Percentiles rank a stretch among this genome's conserved stretches.
Evolutionary conservation across 2,888 invertebrate genomes (phyloP).

Genomic region (Dorcus hopei): DNA sequence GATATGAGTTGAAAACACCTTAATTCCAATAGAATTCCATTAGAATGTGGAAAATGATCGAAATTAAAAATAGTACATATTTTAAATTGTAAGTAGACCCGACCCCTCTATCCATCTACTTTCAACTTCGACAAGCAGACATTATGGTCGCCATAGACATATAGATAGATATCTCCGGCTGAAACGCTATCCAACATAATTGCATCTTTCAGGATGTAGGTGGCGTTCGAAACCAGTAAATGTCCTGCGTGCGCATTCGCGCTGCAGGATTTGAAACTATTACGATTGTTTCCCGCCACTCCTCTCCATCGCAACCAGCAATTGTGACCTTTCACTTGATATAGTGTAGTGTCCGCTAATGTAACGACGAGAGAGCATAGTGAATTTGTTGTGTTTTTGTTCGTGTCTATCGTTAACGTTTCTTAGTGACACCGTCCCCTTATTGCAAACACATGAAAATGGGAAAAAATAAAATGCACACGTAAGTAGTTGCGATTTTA

Average conservation of each 20-base stretch:
- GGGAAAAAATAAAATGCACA: constrained; percentile 35
- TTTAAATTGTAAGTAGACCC: too few species aligned
- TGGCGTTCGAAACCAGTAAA: neutral
- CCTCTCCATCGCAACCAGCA: constrained; percentile 8
- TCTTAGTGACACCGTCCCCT: neutral
- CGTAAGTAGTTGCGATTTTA: constrained; percentile 24
- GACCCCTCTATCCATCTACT: too few species aligned
- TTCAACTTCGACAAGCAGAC: too few species aligned
- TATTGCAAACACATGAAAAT: constrained; percentile 15
- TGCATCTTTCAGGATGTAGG: too few species aligned
- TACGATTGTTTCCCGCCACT: constrained; percentile 13
- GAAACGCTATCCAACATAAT: too few species aligned
- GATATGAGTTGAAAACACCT: too few species aligned
- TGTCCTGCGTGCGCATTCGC: constrained; percentile 13
- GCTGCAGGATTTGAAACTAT: constrained; percentile 17
- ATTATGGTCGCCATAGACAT: too few species aligned
- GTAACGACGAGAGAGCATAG: constrained; percentile 11
- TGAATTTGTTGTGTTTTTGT: constrained; percentile 12
- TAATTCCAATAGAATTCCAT: too few species aligned
- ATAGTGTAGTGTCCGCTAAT: constrained; percentile 14
- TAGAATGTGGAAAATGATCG: too few species aligned
- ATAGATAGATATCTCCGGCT: too few species aligned
- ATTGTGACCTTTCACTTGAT: constrained; percentile 18
- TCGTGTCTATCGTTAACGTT: constrained; percentile 7
- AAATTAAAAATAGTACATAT: too few species aligned